Evolutionary conservation across 2,888 invertebrate genomes (phyloP).

Genomic region (Anticlea derivata): DNA sequence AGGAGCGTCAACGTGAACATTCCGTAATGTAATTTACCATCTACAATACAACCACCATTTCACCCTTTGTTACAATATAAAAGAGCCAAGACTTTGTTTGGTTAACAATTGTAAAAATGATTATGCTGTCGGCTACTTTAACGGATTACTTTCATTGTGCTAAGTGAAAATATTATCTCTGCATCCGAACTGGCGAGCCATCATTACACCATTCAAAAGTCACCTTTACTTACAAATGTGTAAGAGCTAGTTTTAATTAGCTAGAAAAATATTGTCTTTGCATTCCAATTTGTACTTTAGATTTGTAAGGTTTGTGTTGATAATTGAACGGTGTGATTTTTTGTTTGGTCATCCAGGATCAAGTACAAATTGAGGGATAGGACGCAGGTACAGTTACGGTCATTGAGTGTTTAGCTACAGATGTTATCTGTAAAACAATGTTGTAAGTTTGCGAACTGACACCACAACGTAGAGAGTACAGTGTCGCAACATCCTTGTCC

Average conservation of each 20-base stretch:
- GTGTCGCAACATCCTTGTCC: conserved; percentile 37
- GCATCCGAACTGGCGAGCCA: conserved; percentile 14
- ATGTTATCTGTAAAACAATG: conserved; percentile 80
- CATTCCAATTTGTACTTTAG: background rate
- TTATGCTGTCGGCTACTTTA: conserved; percentile 75
- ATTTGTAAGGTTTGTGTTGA: background rate
- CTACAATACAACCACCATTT: conserved; percentile 53
- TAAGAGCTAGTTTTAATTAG: background rate
- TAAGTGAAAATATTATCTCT: conserved; percentile 44
- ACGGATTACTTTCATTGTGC: conserved; percentile 73
- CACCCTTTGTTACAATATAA: conserved; percentile 66
- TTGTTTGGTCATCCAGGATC: conserved; percentile 32
- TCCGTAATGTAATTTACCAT: conserved; percentile 67
- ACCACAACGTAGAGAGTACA: conserved; percentile 33
- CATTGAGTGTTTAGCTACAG: conserved; percentile 69
- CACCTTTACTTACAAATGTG: background rate
- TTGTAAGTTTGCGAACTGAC: conserved; percentile 67
- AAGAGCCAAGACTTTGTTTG: conserved; percentile 63
- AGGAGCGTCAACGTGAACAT: conserved; percentile 68
- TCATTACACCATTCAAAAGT: conserved; percentile 7
- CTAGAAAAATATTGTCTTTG: background rate
- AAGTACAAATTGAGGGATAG: conserved; percentile 55
- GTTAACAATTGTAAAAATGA: conserved; percentile 64
- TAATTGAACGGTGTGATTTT: conserved; percentile 3
- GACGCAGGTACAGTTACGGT: conserved; percentile 74